Percentiles rank a stretch among this genome's conserved stretches.
These are phyloP conservation scores for Catharus bicknelli DNA, from an alignment of 2,113 vertebrate genomes.

Conservation along the genomic window DNA sequence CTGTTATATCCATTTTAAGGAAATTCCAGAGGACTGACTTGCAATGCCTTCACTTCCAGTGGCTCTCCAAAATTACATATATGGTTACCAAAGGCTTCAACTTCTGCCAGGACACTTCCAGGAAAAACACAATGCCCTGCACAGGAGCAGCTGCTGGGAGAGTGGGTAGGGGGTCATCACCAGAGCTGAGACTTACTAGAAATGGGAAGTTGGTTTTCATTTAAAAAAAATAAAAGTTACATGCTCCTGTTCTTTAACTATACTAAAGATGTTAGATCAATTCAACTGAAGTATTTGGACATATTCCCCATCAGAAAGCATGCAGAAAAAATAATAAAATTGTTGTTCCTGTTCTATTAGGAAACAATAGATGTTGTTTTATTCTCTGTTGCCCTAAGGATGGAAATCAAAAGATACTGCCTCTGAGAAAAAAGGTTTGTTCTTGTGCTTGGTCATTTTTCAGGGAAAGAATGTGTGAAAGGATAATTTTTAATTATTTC, in stretches of 20 bases:
- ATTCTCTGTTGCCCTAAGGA: neutral
- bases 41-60: slow-evolving; percentile 9
- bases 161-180: neutral
- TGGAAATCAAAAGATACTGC: neutral
- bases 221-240: neutral
- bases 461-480: neutral
- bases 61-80: neutral
- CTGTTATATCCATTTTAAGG: slow-evolving; percentile 38
- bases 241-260: neutral
- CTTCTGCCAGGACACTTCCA: neutral
- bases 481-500: neutral
- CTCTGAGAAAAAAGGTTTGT: neutral
- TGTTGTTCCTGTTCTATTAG: neutral
- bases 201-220: neutral
- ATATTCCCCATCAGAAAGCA: neutral
- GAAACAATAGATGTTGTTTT: neutral
- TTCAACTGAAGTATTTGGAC: neutral
- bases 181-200: neutral
- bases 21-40: slow-evolving; percentile 41
- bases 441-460: neutral
- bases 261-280: neutral
- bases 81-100: neutral
- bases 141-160: neutral
- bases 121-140: neutral
- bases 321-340: neutral